Conservation (phyloP, 2,797 vertebrate genomes). For the Halcyon badia region DNA sequence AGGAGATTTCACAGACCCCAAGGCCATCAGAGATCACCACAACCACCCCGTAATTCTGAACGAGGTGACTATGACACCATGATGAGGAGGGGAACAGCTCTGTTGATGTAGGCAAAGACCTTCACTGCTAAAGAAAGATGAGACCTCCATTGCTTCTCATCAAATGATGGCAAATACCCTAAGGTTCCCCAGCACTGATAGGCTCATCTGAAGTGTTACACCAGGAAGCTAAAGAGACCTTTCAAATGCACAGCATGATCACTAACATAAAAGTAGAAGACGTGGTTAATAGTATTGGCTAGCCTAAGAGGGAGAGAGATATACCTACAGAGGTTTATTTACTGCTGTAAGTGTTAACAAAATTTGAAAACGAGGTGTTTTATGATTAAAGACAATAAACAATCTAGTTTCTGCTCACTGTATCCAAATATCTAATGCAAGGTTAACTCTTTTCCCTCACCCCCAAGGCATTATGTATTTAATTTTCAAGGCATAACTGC, state of each 20-base stretch:
- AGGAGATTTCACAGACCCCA: neutral
- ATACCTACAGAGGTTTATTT: constrained; percentile 12
- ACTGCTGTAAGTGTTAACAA: neutral
- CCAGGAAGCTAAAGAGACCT: neutral
- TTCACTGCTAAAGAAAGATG: neutral
- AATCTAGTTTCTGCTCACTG: neutral
- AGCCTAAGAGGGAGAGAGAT: neutral
- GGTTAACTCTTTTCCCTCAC: neutral
- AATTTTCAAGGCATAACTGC: constrained; percentile 33
- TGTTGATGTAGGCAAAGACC: neutral
- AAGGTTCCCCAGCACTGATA: neutral
- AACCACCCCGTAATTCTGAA: neutral
- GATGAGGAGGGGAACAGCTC: neutral
- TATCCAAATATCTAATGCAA: constrained; percentile 17
- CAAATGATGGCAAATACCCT: neutral
- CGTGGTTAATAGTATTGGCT: neutral
- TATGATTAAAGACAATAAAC: neutral
- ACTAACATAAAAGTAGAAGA: neutral
- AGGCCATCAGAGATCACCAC: neutral
- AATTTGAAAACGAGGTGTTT: neutral
- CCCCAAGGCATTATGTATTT: neutral
- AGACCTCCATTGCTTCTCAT: neutral
- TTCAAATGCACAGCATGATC: neutral
- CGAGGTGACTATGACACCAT: neutral
- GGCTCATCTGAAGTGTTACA: neutral